phyloP scores from a whole-genome alignment of 2,113 vertebrate genomes.

The Periophthalmodon schlosseri region DNA sequence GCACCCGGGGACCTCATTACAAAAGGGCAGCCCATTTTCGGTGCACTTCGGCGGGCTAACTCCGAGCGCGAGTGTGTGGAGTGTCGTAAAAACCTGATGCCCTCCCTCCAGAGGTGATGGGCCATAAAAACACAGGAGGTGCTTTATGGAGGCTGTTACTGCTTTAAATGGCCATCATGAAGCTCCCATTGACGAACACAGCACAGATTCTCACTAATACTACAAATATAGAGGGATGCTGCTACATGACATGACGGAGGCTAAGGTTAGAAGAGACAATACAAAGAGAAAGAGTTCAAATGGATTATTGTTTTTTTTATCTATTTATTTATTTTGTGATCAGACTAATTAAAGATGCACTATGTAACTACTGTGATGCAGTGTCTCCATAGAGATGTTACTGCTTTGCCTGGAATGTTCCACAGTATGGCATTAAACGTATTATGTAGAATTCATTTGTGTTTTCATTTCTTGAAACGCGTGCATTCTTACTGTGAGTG shows the following conservation, averaged over 20 bases:
- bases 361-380: no score
- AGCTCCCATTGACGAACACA: background rate
- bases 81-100: conserved; percentile 35
- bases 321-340: background rate
- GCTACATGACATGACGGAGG: background rate
- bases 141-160: conserved; percentile 22
- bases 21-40: conserved; percentile 44
- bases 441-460: no score
- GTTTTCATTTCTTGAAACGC: no score
- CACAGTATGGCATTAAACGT: no score
- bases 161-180: conserved; percentile 14
- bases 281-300: background rate
- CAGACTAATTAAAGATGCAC: no score
- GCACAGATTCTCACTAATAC: conserved; percentile 20
- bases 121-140: conserved; percentile 18
- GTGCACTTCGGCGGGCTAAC: conserved; percentile 5
- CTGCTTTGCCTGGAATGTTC: no score
- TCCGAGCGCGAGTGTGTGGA: background rate
- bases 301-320: background rate
- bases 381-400: no score
- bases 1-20: conserved; percentile 30
- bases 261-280: background rate
- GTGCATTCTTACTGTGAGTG: no score
- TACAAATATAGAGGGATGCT: background rate
- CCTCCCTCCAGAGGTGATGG: conserved; percentile 25